Evolutionary conservation across 2,113 vertebrate species (phyloP), one percentile per base, ranked within the genome.

Genomic region (Mormyrus lacerda): DNA sequence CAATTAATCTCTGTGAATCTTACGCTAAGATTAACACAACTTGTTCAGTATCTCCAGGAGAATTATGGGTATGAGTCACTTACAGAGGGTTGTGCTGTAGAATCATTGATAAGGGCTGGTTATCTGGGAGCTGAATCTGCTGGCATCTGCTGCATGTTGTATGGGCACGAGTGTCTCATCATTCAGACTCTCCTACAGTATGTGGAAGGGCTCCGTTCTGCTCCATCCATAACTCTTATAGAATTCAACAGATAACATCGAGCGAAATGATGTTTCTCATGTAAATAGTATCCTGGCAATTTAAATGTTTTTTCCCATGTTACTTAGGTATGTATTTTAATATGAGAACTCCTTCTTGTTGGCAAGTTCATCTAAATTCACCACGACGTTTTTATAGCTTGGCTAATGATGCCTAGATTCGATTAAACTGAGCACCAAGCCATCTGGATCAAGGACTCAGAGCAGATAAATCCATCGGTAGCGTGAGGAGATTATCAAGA

Each of bases 401-500:
- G 48, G 13, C 85, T 15, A 50, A 15, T 51, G 85, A 55, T 2
- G n/a, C 50, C 50, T 35, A 9, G 48, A 53, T 87, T 87, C 50
- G 47, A 50, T 87, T 50, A 53, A 47, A 87, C 15, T 17, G 21
- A 47, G 47, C 91, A 90, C 85, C 88, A 90, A 89, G 79, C 87
- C 69, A 69, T 69, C 88, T 85, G 89, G 73, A 47, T 2, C 3
- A 90, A 2, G 69, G 44, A 47, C 50, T 83, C 88, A 85, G 84
- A 91, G 88, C 89, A 91, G 92, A 92, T 89, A 92, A 19, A 90
- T 27, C 55, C 73, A 27, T 88, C 82, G 53, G 48, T 86, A 31
- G 51, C 53, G 42, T 47, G 42, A 48, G 58, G 61, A 47, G 87
- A 35, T 47, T 88, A 42, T 39, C 19, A 50, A 27, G 31, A 45